Conservation (phyloP, 2,797 vertebrate genomes). For the Phylloscopus collybita region DNA sequence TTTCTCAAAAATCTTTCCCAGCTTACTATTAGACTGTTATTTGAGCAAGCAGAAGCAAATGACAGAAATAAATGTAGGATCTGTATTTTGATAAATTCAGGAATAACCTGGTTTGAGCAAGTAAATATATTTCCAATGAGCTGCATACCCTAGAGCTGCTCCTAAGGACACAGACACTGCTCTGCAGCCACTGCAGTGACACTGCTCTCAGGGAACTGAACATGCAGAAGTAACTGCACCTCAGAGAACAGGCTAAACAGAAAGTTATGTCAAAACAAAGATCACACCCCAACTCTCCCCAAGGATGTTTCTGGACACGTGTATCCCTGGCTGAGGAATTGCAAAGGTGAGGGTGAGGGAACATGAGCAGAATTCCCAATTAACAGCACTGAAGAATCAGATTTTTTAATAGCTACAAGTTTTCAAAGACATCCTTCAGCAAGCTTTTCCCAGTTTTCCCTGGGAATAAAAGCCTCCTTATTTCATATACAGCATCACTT, state of each 20-base stretch:
- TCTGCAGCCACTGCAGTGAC: neutral
- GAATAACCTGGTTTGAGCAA: neutral
- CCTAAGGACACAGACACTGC: neutral
- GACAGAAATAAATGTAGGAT: neutral
- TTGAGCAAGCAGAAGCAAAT: neutral
- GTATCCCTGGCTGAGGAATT: neutral
- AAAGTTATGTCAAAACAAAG: neutral
- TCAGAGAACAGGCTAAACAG: neutral
- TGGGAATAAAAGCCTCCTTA: neutral
- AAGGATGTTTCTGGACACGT: neutral
- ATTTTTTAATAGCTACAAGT: neutral
- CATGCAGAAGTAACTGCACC: rapidly evolving
- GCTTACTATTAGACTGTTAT: neutral
- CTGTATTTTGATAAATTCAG: neutral
- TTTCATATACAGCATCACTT: neutral
- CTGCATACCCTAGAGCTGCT: neutral
- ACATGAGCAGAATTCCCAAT: neutral
- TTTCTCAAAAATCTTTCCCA: neutral
- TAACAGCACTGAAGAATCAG: neutral
- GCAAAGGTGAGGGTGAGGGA: neutral
- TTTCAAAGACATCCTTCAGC: neutral
- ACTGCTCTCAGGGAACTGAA: neutral
- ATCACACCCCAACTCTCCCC: neutral
- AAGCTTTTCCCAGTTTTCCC: neutral
- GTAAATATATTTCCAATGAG: neutral